Evolutionary conservation across 2,797 vertebrate species (phyloP).

Genomic region (Kryptopterus vitreolus): DNA sequence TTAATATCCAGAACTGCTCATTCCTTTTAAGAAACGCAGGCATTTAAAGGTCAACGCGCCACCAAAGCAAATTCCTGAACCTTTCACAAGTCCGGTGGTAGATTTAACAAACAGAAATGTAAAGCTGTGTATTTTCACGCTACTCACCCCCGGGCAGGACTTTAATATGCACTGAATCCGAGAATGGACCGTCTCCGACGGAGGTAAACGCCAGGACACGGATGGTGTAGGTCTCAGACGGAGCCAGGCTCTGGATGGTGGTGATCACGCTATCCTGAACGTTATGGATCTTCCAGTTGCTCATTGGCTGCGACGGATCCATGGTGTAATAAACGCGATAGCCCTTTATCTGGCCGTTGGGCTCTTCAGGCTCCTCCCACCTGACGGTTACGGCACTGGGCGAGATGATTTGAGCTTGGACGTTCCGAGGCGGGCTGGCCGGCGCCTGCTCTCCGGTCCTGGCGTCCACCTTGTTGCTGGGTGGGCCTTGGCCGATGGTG

Average conservation of each 20-base stretch:
- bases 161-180: slow-evolving; percentile 93
- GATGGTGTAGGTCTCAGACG: slow-evolving; percentile 93
- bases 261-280: slow-evolving; percentile 95
- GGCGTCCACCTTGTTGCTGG: slow-evolving; percentile 89
- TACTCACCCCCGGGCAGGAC: slow-evolving; percentile 92
- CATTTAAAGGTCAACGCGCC: neutral
- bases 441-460: slow-evolving; percentile 95
- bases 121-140: neutral
- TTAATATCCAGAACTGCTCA: neutral
- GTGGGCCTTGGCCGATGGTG: slow-evolving; percentile 93
- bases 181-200: slow-evolving; percentile 94
- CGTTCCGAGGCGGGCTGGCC: slow-evolving; percentile 89
- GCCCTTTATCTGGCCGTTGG: slow-evolving; percentile 93
- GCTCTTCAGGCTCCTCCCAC: slow-evolving; percentile 97
- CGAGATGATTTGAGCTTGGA: slow-evolving; percentile 92
- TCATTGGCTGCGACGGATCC: slow-evolving; percentile 88
- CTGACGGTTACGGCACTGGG: slow-evolving; percentile 93
- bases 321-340: slow-evolving; percentile 97
- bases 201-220: slow-evolving; percentile 96
- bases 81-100: neutral
- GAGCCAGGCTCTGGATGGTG: slow-evolving; percentile 88
- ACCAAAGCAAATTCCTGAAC: neutral
- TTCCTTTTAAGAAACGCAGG: neutral
- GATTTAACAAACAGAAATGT: neutral
- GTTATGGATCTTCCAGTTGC: slow-evolving; percentile 95